These are phyloP conservation scores for Charaxes varanes DNA, from an alignment of 1,140 invertebrate genomes.

Conservation along the genomic window DNA sequence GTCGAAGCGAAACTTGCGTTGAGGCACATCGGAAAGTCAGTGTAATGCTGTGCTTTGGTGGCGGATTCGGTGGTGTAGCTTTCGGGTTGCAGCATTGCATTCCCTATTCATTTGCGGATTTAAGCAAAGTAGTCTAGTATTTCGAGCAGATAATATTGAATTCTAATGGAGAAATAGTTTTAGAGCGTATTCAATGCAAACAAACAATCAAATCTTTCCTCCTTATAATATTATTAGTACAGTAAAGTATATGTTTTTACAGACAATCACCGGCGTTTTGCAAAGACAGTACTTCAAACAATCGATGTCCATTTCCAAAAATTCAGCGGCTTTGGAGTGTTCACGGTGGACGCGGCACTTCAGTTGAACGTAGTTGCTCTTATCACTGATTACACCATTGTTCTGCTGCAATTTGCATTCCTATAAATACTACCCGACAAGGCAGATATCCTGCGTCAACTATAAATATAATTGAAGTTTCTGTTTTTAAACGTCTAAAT, in stretches of 20 bases:
- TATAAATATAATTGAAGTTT: too few relatives aligned
- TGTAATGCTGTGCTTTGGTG: too few relatives aligned
- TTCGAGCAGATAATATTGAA: neutral
- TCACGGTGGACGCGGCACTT: constrained; percentile 22
- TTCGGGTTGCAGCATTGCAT: too few relatives aligned
- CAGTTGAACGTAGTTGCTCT: constrained; percentile 14
- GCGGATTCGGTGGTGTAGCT: too few relatives aligned
- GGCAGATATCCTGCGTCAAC: too few relatives aligned
- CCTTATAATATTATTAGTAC: neutral
- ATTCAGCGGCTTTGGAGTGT: constrained; percentile 21
- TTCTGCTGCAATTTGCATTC: constrained; percentile 34
- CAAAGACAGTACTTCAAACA: constrained; percentile 15
- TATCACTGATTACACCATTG: constrained; percentile 25
- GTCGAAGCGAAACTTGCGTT: too few relatives aligned
- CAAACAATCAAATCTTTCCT: too few relatives aligned
- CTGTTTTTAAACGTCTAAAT: too few relatives aligned
- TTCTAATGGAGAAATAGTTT: neutral
- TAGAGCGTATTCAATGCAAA: neutral
- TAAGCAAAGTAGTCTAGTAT: too few relatives aligned
- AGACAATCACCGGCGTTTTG: constrained; percentile 10
- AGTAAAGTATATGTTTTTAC: neutral
- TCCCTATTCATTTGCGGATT: too few relatives aligned
- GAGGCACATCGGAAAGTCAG: too few relatives aligned
- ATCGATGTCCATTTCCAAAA: constrained; percentile 15
- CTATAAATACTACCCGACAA: too few relatives aligned